Evolutionary conservation across 64 coral and sea anemone species (phyloP).

Genomic region (Trachythela sp.): DNA sequence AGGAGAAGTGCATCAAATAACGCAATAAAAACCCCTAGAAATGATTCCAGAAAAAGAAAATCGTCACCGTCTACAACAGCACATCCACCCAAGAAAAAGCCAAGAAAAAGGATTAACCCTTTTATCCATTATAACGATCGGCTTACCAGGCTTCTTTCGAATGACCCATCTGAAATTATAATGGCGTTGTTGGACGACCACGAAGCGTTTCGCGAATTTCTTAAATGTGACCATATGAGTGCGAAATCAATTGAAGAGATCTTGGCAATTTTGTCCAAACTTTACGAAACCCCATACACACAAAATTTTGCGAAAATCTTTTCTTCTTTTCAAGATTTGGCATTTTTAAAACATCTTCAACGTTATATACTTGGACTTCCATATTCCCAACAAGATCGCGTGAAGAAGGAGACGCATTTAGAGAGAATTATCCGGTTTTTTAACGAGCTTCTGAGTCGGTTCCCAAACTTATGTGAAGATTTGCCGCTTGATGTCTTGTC

Average conservation of each 20-base stretch:
- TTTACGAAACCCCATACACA: background rate
- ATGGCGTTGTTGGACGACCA: background rate
- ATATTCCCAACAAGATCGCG: background rate
- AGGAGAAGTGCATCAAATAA: background rate
- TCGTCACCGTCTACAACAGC: background rate
- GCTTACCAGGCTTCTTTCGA: background rate
- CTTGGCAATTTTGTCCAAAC: background rate
- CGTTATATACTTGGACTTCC: background rate
- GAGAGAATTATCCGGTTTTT: background rate
- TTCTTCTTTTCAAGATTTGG: background rate
- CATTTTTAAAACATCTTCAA: background rate
- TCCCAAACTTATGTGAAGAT: background rate
- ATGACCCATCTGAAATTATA: background rate
- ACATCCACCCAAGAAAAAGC: background rate
- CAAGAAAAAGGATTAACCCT: background rate
- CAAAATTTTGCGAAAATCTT: background rate
- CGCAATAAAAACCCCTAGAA: background rate
- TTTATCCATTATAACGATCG: background rate
- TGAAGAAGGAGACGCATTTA: background rate
- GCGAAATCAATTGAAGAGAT: background rate
- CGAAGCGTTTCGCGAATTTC: background rate
- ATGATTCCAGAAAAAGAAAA: background rate
- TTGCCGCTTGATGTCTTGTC: background rate
- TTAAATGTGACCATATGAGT: background rate
- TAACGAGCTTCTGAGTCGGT: background rate